A percentile compares a stretch with the other conserved stretches of the same genome.
These are phyloP conservation scores for Archivesica marissinica DNA, from an alignment of 1,140 invertebrate species.

Conservation along the genomic window DNA sequence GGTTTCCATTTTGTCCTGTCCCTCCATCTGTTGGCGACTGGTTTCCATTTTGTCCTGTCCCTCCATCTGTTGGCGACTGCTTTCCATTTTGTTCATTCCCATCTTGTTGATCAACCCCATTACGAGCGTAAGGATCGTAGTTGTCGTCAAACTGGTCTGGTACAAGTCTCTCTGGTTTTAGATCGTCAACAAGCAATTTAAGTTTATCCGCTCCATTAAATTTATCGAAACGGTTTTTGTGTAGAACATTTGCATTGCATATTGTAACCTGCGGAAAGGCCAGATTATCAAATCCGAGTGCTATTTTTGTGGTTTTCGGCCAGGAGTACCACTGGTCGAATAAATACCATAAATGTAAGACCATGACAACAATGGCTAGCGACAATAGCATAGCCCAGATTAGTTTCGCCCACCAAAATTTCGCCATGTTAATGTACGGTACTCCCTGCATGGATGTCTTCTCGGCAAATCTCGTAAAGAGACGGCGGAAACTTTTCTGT, in stretches of 20 bases:
- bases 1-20: too few relatives aligned
- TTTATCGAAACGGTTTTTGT: background rate
- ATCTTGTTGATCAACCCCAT: too few relatives aligned
- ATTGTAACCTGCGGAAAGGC: constrained; percentile 75
- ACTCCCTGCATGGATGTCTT: constrained; percentile 70
- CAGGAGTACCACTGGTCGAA: constrained; percentile 60
- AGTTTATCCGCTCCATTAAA: constrained; percentile 38
- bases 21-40: too few relatives aligned
- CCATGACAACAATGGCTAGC: constrained; percentile 53
- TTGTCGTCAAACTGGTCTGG: constrained; percentile 36
- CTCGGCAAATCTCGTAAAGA: constrained; percentile 62
- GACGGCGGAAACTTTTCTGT: constrained; percentile 48
- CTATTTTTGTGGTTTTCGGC: constrained; percentile 63
- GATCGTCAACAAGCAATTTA: constrained; percentile 14
- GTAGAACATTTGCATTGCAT: constrained; percentile 71
- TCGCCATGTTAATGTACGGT: constrained; percentile 62
- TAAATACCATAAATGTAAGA: constrained; percentile 65
- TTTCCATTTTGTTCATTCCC: too few relatives aligned
- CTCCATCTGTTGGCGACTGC: too few relatives aligned
- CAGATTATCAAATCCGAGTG: constrained; percentile 59
- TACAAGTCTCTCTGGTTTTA: constrained; percentile 45
- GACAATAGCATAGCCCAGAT: constrained; percentile 62
- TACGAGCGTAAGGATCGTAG: constrained; percentile 11
- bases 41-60: too few relatives aligned
- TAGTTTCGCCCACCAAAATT: constrained; percentile 48